phyloP scores from a whole-genome alignment of 2,888 invertebrate genomes.

The Pyrrhia umbra region DNA sequence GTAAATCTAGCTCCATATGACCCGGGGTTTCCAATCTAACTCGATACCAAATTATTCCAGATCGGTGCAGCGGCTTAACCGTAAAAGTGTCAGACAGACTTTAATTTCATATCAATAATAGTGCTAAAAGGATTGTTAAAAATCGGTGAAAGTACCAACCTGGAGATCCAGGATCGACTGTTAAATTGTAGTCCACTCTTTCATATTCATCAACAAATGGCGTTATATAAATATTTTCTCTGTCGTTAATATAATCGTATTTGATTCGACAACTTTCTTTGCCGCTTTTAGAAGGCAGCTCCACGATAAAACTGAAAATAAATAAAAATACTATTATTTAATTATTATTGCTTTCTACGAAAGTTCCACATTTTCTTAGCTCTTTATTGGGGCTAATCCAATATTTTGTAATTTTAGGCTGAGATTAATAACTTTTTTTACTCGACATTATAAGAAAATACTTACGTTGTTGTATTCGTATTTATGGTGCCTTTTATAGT shows the following conservation, averaged over 20 bases:
- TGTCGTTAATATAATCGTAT: slow-evolving; percentile 36
- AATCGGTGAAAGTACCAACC: slow-evolving; percentile 13
- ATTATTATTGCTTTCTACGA: neutral
- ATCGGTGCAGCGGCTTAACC: too few species aligned
- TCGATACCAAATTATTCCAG: too few species aligned
- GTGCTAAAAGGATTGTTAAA: neutral
- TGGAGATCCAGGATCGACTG: neutral
- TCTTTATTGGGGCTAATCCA: too few species aligned
- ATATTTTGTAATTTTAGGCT: neutral
- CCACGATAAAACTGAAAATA: slow-evolving; percentile 54
- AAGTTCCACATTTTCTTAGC: too few species aligned
- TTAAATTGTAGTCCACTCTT: slow-evolving; percentile 7
- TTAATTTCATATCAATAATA: too few species aligned
- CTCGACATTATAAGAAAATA: slow-evolving; percentile 3
- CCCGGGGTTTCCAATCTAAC: too few species aligned
- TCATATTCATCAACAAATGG: slow-evolving; percentile 28
- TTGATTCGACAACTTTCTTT: slow-evolving; percentile 48
- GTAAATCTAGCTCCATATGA: too few species aligned
- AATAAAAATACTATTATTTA: neutral
- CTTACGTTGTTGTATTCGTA: slow-evolving; percentile 50
- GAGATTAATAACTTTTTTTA: too few species aligned
- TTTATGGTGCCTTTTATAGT: slow-evolving; percentile 57
- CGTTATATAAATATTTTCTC: slow-evolving; percentile 23
- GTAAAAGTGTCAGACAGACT: too few species aligned
- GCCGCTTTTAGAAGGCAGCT: slow-evolving; percentile 36